A percentile compares a stretch with the other conserved stretches of the same genome.
phyloP scores from a whole-genome alignment of 2,888 invertebrate genomes.

The Limenitis camilla region DNA sequence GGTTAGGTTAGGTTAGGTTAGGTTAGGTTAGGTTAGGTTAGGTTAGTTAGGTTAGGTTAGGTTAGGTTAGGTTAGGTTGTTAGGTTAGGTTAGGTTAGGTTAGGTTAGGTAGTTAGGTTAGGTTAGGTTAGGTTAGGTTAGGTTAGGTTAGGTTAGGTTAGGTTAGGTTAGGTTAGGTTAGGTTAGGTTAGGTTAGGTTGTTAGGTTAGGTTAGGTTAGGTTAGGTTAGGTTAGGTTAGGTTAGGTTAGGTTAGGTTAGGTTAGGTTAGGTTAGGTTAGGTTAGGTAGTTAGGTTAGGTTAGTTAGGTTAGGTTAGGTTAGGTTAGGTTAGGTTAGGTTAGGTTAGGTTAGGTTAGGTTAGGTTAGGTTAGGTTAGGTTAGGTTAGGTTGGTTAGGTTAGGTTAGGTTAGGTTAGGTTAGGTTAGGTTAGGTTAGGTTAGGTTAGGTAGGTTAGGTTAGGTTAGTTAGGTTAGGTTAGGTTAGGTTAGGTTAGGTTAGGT shows the following conservation, averaged over 20 bases:
- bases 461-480: constrained; percentile 28
- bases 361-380: constrained; percentile 21
- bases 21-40: constrained; percentile 20
- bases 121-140: constrained; percentile 16
- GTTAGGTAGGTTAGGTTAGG: too few relatives aligned
- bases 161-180: constrained; percentile 14
- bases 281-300: constrained; percentile 22
- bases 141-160: constrained; percentile 16
- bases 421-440: constrained; percentile 25
- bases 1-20: constrained; percentile 23
- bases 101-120: constrained; percentile 16
- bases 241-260: constrained; percentile 24
- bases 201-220: constrained; percentile 17
- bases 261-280: constrained; percentile 21
- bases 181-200: too few relatives aligned
- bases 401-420: constrained; percentile 26
- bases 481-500: constrained; percentile 26
- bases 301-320: constrained; percentile 20
- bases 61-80: too few relatives aligned
- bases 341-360: constrained; percentile 12
- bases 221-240: constrained; percentile 23
- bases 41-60: too few relatives aligned
- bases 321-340: constrained; percentile 9
- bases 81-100: constrained; percentile 21
- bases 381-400: constrained; percentile 23